Evolutionary conservation across 2,113 vertebrate species (phyloP).

Genomic region (Xiphias gladius): DNA sequence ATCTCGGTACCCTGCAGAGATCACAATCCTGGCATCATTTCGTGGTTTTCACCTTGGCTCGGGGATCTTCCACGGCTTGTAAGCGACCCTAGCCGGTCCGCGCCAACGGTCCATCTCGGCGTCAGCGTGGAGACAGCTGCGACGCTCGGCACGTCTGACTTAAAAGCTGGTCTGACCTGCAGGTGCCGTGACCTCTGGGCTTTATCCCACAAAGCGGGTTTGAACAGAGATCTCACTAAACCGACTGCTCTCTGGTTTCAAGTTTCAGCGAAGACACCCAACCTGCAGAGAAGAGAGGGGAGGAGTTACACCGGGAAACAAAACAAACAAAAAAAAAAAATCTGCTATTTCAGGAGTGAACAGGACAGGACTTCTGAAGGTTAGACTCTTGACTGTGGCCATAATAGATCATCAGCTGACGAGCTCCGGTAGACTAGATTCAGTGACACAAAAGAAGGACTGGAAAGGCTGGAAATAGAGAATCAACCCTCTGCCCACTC

Average conservation of each 20-base stretch:
- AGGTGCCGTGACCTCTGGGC: slow-evolving; percentile 3
- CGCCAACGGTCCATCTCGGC: slow-evolving; percentile 55
- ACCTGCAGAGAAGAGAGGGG: slow-evolving; percentile 2
- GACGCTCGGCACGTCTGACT: too few species aligned
- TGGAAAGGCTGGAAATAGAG: too few species aligned
- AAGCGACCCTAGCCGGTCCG: background rate
- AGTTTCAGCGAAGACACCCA: slow-evolving; percentile 18
- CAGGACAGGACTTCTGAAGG: too few species aligned
- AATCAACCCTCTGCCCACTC: too few species aligned
- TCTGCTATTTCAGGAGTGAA: background rate
- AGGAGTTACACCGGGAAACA: slow-evolving; percentile 10
- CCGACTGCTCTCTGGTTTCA: too few species aligned
- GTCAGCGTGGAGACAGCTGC: background rate
- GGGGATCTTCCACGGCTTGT: slow-evolving; percentile 61
- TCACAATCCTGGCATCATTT: background rate
- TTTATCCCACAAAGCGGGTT: too few species aligned
- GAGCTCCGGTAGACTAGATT: too few species aligned
- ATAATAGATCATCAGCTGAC: too few species aligned
- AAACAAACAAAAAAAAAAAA: too few species aligned
- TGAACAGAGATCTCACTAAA: too few species aligned
- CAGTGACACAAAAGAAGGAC: too few species aligned
- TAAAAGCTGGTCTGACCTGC: background rate
- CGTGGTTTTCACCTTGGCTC: slow-evolving; percentile 46
- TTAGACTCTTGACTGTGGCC: background rate
- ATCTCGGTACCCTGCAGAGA: background rate